Conservation (phyloP, 2,888 invertebrate species). For the Drosophila meridiana region DNA sequence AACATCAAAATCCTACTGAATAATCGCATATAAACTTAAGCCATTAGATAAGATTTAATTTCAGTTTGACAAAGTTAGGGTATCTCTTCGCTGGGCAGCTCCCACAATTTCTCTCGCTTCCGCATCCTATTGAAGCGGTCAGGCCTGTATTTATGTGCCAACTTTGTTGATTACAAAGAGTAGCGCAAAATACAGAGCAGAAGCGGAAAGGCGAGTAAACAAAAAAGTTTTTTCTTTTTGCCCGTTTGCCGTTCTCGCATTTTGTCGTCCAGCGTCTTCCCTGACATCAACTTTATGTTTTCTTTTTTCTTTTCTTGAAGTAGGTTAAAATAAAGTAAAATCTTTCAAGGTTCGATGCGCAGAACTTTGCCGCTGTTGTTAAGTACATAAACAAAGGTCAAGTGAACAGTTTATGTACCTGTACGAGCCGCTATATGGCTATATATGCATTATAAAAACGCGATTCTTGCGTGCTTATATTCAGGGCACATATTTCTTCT, state of each 20-base stretch:
- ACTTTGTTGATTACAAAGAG: slow-evolving; percentile 56
- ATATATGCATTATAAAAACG: slow-evolving; percentile 11
- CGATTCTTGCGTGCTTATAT: slow-evolving; percentile 55
- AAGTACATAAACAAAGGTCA: slow-evolving; percentile 60
- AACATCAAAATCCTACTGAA: neutral
- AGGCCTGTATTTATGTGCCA: slow-evolving; percentile 55
- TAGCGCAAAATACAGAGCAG: slow-evolving; percentile 16
- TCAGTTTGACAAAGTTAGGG: neutral
- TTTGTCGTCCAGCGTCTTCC: slow-evolving; percentile 29
- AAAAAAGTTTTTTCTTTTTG: slow-evolving; percentile 39
- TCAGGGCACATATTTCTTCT: slow-evolving; percentile 16
- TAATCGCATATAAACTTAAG: neutral
- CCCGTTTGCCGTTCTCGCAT: slow-evolving; percentile 16
- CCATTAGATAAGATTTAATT: neutral
- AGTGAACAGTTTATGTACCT: slow-evolving; percentile 52
- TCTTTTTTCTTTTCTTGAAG: slow-evolving; percentile 28
- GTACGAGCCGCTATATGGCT: neutral
- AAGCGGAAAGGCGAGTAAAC: slow-evolving; percentile 30
- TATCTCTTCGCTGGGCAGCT: neutral
- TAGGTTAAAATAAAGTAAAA: slow-evolving; percentile 63
- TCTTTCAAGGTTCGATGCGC: slow-evolving; percentile 70
- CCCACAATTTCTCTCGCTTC: slow-evolving; percentile 5
- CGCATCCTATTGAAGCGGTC: slow-evolving; percentile 20
- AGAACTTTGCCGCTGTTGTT: slow-evolving; percentile 35
- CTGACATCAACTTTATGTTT: slow-evolving; percentile 4